A percentile compares a stretch with the other conserved stretches of the same genome.
These are phyloP conservation scores for Cheumatopsyche charites DNA, from an alignment of 1,140 invertebrate genomes.

Conservation along the genomic window DNA sequence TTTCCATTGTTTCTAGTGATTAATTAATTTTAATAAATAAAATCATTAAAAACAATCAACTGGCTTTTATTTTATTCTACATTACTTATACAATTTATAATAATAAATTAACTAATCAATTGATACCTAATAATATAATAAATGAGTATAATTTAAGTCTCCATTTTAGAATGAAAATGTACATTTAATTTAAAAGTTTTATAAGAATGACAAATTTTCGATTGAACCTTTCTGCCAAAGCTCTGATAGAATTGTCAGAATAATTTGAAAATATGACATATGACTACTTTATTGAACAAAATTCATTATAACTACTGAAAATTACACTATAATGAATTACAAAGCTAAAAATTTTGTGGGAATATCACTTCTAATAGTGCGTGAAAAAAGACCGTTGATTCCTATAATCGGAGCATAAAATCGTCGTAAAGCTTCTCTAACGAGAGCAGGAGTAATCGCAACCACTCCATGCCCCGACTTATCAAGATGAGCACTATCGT, in stretches of 20 bases:
- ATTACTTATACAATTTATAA: too few species aligned
- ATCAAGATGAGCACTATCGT: conserved; percentile 33
- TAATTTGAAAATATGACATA: not conserved
- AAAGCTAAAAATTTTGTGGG: conserved; percentile 43
- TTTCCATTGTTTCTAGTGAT: conserved; percentile 8
- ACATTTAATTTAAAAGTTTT: too few species aligned
- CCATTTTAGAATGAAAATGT: too few species aligned
- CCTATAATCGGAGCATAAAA: conserved; percentile 44
- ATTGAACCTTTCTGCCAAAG: too few species aligned
- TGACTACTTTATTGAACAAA: not conserved
- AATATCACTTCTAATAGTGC: conserved; percentile 44
- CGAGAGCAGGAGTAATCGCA: conserved; percentile 42
- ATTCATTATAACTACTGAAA: not conserved
- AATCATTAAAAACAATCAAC: not conserved
- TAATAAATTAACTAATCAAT: too few species aligned
- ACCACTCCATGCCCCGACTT: conserved; percentile 40
- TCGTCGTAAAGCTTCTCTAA: conserved; percentile 47
- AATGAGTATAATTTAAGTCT: too few species aligned
- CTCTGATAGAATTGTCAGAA: too few species aligned
- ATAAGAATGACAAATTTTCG: too few species aligned
- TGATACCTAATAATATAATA: too few species aligned
- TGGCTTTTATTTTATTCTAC: too few species aligned
- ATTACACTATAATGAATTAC: conserved; percentile 29
- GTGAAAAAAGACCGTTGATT: conserved; percentile 40
- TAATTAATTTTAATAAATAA: conserved; percentile 1